Conservation (phyloP, 2,888 invertebrate genomes). For the Actias luna region DNA sequence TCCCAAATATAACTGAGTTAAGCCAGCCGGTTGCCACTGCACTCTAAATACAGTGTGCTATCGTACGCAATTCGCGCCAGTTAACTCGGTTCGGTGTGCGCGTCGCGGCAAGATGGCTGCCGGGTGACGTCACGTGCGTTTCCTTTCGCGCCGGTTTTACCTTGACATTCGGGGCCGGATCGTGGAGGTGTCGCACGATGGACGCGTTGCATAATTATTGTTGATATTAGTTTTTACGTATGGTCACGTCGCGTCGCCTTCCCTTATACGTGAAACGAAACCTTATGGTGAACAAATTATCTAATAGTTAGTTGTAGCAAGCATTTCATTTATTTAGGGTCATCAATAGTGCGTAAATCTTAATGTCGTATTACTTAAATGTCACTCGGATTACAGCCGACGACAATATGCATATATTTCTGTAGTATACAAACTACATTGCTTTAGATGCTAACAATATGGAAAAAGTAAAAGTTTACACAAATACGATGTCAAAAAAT, state of each 20-base stretch:
- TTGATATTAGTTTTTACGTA: slow-evolving; percentile 1
- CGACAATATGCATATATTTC: no score
- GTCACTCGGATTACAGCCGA: no score
- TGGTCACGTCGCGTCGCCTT: slow-evolving; percentile 6
- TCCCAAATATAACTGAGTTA: slow-evolving; percentile 7
- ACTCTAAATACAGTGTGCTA: not conserved
- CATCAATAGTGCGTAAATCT: no score
- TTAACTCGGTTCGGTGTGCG: not conserved
- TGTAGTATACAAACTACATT: no score
- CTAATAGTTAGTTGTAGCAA: not conserved
- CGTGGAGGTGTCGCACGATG: slow-evolving; percentile 31
- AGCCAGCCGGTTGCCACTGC: not conserved
- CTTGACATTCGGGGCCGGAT: slow-evolving; percentile 78
- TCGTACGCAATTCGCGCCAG: not conserved
- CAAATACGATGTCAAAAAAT: no score
- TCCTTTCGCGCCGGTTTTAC: slow-evolving; percentile 75
- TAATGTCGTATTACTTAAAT: no score
- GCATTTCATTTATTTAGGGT: no score
- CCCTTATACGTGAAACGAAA: slow-evolving; percentile 1
- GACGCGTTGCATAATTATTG: slow-evolving; percentile 8
- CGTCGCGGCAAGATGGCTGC: slow-evolving; percentile 60
- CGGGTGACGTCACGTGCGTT: slow-evolving; percentile 71
- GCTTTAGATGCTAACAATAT: no score
- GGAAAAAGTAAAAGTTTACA: no score
- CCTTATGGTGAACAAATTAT: not conserved